Percentiles rank a stretch among this genome's conserved stretches.
Conservation (phyloP, 2,888 invertebrate species). For the Chymomyza fuscimana region DNA sequence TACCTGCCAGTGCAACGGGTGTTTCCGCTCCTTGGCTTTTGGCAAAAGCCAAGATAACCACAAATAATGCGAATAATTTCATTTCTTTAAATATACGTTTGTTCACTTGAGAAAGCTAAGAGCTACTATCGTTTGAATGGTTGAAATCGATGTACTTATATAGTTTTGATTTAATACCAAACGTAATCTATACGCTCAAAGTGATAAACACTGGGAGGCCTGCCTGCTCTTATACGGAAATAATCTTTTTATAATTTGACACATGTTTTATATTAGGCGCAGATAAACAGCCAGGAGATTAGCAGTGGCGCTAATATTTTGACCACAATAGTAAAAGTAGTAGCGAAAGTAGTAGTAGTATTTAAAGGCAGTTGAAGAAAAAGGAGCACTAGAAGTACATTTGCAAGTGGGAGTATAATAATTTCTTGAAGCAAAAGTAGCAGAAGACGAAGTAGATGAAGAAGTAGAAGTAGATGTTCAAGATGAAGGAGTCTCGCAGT, state of each 20-base stretch:
- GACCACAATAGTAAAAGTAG: background rate
- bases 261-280: background rate
- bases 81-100: slow-evolving; percentile 33
- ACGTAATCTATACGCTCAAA: background rate
- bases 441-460: too few species aligned
- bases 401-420: too few species aligned
- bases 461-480: too few species aligned
- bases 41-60: slow-evolving; percentile 35
- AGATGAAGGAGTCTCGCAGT: too few species aligned
- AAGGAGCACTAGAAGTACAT: too few species aligned
- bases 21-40: slow-evolving; percentile 44
- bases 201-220: slow-evolving; percentile 3
- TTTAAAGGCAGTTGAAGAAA: too few species aligned
- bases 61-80: slow-evolving; percentile 46
- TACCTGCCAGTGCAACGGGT: slow-evolving; percentile 41
- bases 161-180: background rate
- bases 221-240: background rate
- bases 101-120: slow-evolving; percentile 10
- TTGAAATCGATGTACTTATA: background rate
- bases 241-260: background rate
- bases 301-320: background rate
- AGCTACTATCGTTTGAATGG: background rate
- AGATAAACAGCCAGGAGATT: slow-evolving; percentile 21
- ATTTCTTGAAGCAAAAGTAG: too few species aligned
- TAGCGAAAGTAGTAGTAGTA: background rate